Conservation (phyloP, 2,888 invertebrate genomes). For the Cosmia trapezina region DNA sequence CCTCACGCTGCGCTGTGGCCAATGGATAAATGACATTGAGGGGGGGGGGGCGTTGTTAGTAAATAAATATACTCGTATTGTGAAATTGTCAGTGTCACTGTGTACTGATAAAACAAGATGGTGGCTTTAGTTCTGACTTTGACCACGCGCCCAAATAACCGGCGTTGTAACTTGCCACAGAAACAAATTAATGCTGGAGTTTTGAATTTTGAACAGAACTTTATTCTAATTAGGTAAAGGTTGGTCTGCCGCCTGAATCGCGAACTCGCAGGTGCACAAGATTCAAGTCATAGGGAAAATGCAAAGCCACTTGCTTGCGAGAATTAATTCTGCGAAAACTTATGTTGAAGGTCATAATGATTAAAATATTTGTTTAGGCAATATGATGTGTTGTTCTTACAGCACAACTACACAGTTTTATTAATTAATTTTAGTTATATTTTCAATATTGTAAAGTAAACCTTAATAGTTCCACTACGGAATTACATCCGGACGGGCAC, state of each 20-base stretch:
- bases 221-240: background rate
- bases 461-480: conserved; percentile 10
- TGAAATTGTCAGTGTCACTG: background rate
- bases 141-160: too few relatives aligned
- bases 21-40: background rate
- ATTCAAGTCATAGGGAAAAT: background rate
- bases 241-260: background rate
- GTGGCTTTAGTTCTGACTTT: too few relatives aligned
- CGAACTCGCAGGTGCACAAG: background rate
- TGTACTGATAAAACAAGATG: background rate
- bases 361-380: background rate
- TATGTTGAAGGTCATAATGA: background rate
- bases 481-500: conserved; percentile 5
- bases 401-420: background rate
- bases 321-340: background rate
- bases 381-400: background rate
- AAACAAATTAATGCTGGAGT: background rate
- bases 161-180: background rate
- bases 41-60: background rate
- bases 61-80: too few relatives aligned
- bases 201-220: background rate
- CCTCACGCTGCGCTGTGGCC: too few relatives aligned
- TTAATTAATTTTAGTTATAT: background rate
- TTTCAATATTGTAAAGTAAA: background rate
- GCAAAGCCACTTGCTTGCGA: background rate